Conservation (phyloP, 1,140 invertebrate genomes). For the Sogatella furcifera region DNA sequence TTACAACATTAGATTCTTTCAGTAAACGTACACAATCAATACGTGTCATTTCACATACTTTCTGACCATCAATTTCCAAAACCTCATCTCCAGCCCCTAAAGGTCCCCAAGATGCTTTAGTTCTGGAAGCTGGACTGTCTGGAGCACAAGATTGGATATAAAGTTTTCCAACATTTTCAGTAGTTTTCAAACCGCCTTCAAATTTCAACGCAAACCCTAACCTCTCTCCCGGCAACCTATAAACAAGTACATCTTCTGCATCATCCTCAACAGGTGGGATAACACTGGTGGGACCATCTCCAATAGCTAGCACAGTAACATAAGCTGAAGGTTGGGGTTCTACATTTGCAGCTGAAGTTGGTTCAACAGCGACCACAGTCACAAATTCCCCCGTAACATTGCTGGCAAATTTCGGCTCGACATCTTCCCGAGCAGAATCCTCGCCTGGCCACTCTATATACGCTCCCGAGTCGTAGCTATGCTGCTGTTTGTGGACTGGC, state of each 20-base stretch:
- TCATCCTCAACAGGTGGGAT: conserved; percentile 24
- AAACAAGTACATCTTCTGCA: conserved; percentile 63
- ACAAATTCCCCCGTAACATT: conserved; percentile 42
- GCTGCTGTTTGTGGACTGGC: conserved; percentile 24
- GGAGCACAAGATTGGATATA: conserved; percentile 82
- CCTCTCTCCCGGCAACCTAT: conserved; percentile 74
- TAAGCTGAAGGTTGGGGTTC: conserved; percentile 29
- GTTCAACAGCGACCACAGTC: conserved; percentile 55
- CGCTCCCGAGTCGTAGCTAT: conserved; percentile 28
- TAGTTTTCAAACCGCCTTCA: conserved; percentile 71
- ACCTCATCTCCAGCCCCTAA: conserved; percentile 79
- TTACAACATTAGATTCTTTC: conserved; percentile 71
- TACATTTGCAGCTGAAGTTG: no score
- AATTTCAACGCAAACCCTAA: conserved; percentile 86
- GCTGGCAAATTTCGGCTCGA: conserved; percentile 12
- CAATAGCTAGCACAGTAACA: conserved; percentile 38
- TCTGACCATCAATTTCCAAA: conserved; percentile 64
- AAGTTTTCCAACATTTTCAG: conserved; percentile 57
- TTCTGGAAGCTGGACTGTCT: conserved; percentile 75
- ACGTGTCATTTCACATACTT: conserved; percentile 67
- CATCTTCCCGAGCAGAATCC: conserved; percentile 8
- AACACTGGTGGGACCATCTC: background rate
- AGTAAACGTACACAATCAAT: conserved; percentile 75
- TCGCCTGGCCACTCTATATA: conserved; percentile 27
- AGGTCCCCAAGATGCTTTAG: conserved; percentile 64